These are phyloP conservation scores for Hemithea aestivaria DNA, from an alignment of 2,888 invertebrate genomes.

Conservation along the genomic window DNA sequence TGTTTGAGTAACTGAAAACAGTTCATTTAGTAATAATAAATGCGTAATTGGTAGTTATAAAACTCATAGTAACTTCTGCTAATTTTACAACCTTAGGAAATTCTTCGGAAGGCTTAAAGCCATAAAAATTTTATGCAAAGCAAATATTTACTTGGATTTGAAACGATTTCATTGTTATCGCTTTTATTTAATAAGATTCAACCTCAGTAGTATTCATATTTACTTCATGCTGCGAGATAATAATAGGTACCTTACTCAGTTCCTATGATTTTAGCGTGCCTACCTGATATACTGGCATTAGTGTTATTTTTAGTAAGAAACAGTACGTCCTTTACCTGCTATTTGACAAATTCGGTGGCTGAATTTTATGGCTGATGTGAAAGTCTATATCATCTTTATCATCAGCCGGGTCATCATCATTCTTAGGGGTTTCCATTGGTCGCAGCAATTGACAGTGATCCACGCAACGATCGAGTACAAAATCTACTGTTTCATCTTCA, in stretches of 20 bases:
- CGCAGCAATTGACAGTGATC: conserved; percentile 83
- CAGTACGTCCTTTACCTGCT: too few relatives aligned
- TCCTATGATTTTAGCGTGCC: not conserved
- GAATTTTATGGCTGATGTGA: conserved; percentile 73
- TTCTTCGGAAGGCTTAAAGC: conserved; percentile 37
- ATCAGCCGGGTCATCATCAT: conserved; percentile 57
- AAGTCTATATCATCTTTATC: conserved; percentile 75
- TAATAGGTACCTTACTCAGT: too few relatives aligned
- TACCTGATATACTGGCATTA: conserved; percentile 63
- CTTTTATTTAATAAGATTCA: conserved; percentile 38
- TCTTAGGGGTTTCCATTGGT: conserved; percentile 58
- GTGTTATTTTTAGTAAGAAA: too few relatives aligned
- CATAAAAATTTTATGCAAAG: conserved; percentile 27
- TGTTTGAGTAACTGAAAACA: conserved; percentile 49
- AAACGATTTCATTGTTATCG: conserved; percentile 33
- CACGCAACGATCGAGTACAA: conserved; percentile 85
- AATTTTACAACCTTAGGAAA: conserved; percentile 7
- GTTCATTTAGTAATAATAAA: not conserved
- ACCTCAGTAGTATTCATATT: conserved; percentile 17
- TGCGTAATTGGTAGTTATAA: too few relatives aligned
- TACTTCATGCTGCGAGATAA: conserved; percentile 6
- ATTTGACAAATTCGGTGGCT: conserved; percentile 60
- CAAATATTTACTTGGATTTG: conserved; percentile 30
- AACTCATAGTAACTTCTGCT: too few relatives aligned
- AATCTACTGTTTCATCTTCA: conserved; percentile 84